Evolutionary conservation across 2,888 invertebrate genomes (phyloP).

Genomic region (Eupeodes luniger): DNA sequence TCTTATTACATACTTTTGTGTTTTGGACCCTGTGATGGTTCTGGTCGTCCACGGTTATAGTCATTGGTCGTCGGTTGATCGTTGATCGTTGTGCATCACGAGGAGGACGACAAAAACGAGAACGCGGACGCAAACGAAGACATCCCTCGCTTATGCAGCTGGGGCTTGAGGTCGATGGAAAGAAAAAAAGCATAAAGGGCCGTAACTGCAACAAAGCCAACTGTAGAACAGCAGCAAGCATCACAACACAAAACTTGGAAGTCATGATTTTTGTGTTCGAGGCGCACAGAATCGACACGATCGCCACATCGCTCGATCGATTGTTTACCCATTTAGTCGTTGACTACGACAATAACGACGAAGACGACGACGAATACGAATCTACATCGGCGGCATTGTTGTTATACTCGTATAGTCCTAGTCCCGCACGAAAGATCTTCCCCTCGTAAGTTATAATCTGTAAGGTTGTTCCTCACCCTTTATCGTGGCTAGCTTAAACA

Average conservation of each 20-base stretch:
- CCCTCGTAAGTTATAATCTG: conserved; percentile 11
- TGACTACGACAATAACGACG: conserved; percentile 42
- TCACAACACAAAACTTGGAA: conserved; percentile 69
- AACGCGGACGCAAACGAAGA: background rate
- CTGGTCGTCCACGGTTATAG: background rate
- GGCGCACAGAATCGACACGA: conserved; percentile 77
- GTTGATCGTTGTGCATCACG: background rate
- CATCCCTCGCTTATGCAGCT: conserved; percentile 17
- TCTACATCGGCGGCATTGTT: conserved; percentile 69
- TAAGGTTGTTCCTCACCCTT: conserved; percentile 22
- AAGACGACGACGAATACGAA: conserved; percentile 54
- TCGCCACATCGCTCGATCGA: conserved; percentile 82
- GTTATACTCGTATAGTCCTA: background rate
- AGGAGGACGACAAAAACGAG: conserved; percentile 44
- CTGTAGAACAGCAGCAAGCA: background rate
- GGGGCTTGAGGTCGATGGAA: conserved; percentile 1
- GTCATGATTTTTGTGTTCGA: conserved; percentile 77
- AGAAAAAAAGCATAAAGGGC: background rate
- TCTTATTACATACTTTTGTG: conserved; percentile 74
- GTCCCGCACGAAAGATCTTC: conserved; percentile 29
- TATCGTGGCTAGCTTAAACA: background rate
- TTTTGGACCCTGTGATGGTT: background rate
- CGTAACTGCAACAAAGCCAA: conserved; percentile 16
- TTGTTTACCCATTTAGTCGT: conserved; percentile 82
- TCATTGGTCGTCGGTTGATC: background rate